A percentile compares a stretch with the other conserved stretches of the same genome.
Evolutionary conservation across 2,797 vertebrate species (phyloP).

Genomic region (Carduelis carduelis): DNA sequence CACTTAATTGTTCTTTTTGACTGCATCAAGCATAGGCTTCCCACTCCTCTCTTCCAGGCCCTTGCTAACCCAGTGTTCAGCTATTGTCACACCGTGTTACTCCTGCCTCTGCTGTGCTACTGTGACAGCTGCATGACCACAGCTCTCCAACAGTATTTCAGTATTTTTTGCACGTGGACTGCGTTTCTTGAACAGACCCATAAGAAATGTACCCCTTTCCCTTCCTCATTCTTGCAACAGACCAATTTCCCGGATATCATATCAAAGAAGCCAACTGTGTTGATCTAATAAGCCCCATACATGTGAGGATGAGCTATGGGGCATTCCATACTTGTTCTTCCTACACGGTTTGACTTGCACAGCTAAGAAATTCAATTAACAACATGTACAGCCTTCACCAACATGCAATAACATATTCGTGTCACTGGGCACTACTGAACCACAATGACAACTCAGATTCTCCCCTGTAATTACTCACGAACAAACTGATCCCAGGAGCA

Average conservation of each 20-base stretch:
- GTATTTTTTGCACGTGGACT: rapidly evolving
- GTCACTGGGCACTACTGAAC: background rate
- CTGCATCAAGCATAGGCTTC: background rate
- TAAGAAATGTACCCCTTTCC: background rate
- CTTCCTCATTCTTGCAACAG: background rate
- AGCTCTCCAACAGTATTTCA: background rate
- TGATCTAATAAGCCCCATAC: background rate
- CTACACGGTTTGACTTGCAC: background rate
- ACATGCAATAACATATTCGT: rapidly evolving
- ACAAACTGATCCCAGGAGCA: background rate
- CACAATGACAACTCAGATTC: background rate
- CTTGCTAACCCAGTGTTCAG: background rate
- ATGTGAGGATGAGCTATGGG: background rate
- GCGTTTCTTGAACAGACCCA: background rate
- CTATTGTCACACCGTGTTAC: background rate
- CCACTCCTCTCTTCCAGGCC: background rate
- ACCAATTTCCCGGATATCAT: background rate
- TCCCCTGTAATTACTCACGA: background rate
- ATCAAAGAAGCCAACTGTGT: background rate
- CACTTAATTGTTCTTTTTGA: background rate
- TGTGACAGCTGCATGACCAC: background rate
- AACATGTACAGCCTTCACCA: background rate
- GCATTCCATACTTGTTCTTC: background rate
- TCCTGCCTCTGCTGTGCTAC: background rate
- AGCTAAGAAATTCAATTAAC: background rate